These are phyloP conservation scores for Spialia ferax DNA, from an alignment of 2,888 invertebrate species.

Conservation along the genomic window DNA sequence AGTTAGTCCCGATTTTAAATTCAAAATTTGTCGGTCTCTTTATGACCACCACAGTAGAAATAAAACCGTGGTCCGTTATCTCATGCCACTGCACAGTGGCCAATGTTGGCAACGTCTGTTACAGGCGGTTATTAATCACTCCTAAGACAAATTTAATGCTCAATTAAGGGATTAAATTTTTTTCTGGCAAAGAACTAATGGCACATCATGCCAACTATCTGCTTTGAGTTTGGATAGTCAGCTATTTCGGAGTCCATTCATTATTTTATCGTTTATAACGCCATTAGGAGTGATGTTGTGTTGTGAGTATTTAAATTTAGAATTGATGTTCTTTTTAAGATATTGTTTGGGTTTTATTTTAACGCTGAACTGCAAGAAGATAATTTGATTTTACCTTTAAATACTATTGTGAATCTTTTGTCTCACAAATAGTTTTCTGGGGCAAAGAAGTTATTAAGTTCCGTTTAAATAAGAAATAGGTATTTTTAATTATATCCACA, in stretches of 20 bases:
- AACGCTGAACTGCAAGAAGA: too few species aligned
- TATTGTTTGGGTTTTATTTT: too few species aligned
- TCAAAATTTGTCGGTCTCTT: slow-evolving; percentile 11
- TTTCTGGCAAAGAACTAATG: slow-evolving; percentile 41
- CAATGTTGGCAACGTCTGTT: slow-evolving; percentile 38
- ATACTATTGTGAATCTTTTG: too few species aligned
- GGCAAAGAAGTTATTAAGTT: too few species aligned
- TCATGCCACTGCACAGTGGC: slow-evolving; percentile 29
- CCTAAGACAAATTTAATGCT: slow-evolving; percentile 42
- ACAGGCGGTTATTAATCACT: slow-evolving; percentile 38
- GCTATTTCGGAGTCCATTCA: slow-evolving; percentile 12
- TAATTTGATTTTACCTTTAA: too few species aligned
- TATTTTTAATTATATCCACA: too few species aligned
- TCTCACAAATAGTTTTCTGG: too few species aligned
- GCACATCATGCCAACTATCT: slow-evolving; percentile 38
- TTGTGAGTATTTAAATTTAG: slow-evolving; percentile 10
- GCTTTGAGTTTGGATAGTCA: slow-evolving; percentile 9
- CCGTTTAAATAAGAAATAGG: too few species aligned
- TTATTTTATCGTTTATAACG: slow-evolving; percentile 7
- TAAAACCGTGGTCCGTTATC: slow-evolving; percentile 30
- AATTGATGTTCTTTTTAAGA: background rate
- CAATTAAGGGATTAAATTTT: slow-evolving; percentile 41
- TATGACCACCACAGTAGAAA: slow-evolving; percentile 30
- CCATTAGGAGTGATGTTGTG: background rate
- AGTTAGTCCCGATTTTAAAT: background rate